A percentile compares a stretch with the other conserved stretches of the same genome.
Evolutionary conservation across 2,113 vertebrate genomes (phyloP).

Genomic region (Narcine bancroftii): DNA sequence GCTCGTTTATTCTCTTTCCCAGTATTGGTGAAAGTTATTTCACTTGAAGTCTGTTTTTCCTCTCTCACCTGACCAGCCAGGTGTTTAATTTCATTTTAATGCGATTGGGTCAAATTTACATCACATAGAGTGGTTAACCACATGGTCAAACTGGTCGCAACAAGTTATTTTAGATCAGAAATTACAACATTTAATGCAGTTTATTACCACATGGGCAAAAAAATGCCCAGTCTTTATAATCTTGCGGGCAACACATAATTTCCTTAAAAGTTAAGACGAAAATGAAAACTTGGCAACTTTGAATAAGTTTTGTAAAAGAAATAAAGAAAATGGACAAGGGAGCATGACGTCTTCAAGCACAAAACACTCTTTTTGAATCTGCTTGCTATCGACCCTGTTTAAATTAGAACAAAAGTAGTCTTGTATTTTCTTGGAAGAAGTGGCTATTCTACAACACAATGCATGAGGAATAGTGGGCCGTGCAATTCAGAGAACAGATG

Average conservation of each 20-base stretch:
- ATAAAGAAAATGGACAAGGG: constrained; percentile 18
- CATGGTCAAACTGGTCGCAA: not conserved
- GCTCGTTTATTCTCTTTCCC: no score
- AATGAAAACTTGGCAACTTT: constrained; percentile 17
- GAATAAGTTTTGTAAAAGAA: not conserved
- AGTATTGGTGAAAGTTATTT: no score
- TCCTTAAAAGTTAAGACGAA: not conserved
- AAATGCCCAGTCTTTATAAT: not conserved
- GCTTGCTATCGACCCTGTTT: not conserved
- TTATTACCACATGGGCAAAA: not conserved
- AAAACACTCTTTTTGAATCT: constrained; percentile 4
- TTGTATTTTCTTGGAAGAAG: constrained; percentile 14
- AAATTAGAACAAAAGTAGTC: constrained; percentile 20
- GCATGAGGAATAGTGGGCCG: not conserved
- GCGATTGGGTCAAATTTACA: no score
- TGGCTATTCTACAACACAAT: no score
- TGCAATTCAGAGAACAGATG: not conserved
- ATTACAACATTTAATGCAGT: not conserved
- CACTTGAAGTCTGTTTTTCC: no score
- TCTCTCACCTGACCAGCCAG: no score
- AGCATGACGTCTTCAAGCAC: not conserved
- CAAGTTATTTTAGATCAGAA: not conserved
- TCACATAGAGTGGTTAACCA: not conserved
- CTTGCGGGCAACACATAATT: not conserved
- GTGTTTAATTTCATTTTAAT: no score